These are phyloP conservation scores for Chroicocephalus ridibundus DNA, from an alignment of 2,113 vertebrate genomes.

Conservation along the genomic window DNA sequence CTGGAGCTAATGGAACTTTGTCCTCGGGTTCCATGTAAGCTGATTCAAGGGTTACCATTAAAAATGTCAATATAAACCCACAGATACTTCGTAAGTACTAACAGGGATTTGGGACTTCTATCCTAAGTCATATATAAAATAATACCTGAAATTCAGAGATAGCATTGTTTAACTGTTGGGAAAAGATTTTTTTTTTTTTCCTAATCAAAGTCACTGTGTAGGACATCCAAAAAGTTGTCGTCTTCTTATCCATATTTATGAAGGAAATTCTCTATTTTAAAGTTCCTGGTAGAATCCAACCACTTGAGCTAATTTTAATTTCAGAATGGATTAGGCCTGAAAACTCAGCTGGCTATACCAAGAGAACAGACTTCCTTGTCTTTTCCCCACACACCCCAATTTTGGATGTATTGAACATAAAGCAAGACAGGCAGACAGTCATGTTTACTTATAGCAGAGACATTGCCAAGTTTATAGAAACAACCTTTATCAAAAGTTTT, in stretches of 20 bases:
- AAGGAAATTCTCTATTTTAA: slow-evolving; percentile 50
- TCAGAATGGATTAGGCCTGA: slow-evolving; percentile 52
- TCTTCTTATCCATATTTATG: slow-evolving; percentile 51
- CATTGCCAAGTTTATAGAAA: slow-evolving; percentile 55
- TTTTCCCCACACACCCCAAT: background rate
- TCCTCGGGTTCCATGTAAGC: background rate
- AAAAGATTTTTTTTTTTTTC: background rate
- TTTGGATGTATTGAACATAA: slow-evolving; percentile 3
- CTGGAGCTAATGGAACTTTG: background rate
- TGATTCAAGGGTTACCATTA: background rate
- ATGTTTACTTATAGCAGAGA: slow-evolving; percentile 26
- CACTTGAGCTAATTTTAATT: slow-evolving; percentile 43
- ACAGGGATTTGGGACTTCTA: background rate
- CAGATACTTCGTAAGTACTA: background rate
- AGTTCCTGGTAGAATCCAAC: slow-evolving; percentile 19
- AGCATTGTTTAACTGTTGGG: background rate
- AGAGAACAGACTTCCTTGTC: slow-evolving; percentile 45
- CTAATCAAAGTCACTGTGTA: background rate
- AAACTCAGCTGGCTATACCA: slow-evolving; percentile 15
- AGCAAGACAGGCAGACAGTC: slow-evolving; percentile 38
- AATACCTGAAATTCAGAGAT: background rate
- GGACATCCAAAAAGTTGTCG: slow-evolving; percentile 38
- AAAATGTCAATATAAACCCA: background rate
- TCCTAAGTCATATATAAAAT: background rate
- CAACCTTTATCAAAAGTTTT: slow-evolving; percentile 57